Evolutionary conservation across 2,888 invertebrate genomes (phyloP), one percentile per base, ranked within the genome.

Genomic region (Acronicta alni): DNA sequence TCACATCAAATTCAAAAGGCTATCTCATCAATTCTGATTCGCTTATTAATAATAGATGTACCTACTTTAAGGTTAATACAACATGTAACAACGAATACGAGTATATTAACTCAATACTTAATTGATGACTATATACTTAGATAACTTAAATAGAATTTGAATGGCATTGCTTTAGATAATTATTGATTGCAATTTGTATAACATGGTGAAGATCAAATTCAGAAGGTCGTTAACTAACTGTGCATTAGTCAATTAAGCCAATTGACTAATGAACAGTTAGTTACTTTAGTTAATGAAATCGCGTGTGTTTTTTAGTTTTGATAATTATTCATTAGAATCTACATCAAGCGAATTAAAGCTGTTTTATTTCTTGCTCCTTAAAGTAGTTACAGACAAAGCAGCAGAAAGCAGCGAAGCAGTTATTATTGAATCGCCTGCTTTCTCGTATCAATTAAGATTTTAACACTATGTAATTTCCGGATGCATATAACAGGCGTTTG

Each of bases 41-140:
- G 43, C 20, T 57, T 52, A 66, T 57, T 52, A 44, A 67, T 67
- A 44, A 32, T 51, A 20, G 16, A 15, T 26, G 30, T n/a, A 39
- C 48, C 20, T 30, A 47, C 42, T 38, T 30, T 39, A 72, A 67
- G 41, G 47, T 66, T 53, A 53, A 45, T 51, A 23, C 43, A 37
- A 51, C 53, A 51, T 18, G 45, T 57, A 48, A 66, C 35, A 57
- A 45, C 59, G 53, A 38, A 51, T 38, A 45, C 59, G 53, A 38
- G 51, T 38, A 15, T 49, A 54, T 32, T 47, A 43, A 58, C 37
- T 53, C 62, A 30, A 57, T 18, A 44, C 1, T 37, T 48, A 47
- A 67, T 67, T 66, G 51, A 67, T 67, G 44, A 52, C 18, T 14
- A 16, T 23, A 39, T 66, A 41, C 47, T 57, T 45, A 38, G 8